Evolutionary conservation across 2,113 vertebrate genomes (phyloP), one percentile per base, ranked within the genome.

Genomic region (Oryzias javanicus): DNA sequence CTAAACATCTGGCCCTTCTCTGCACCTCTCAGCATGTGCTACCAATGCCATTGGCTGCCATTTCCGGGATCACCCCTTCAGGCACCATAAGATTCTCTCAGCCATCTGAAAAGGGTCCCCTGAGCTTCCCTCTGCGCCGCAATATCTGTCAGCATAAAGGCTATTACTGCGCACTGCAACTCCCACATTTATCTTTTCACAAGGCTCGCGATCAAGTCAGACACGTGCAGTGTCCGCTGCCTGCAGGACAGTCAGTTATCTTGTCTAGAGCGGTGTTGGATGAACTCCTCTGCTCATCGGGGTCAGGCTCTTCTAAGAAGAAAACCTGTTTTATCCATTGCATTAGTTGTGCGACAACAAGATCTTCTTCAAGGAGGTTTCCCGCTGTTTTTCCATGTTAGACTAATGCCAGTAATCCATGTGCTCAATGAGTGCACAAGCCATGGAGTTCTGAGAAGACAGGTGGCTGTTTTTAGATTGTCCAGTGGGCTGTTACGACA

Each of bases 101-200:
- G 65, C 54, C 63, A 58, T 53, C 61, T 75, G 59, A 78, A 76
- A 74, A 80, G 67, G 63, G 42, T 52, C 62, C 67, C 55, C 40
- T 42, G 54, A 63, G n/a, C 57, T 82, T 50, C 60, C 48, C 22
- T 22, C 16, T 48, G 58, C 62, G 62, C 49, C 63, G 58, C 42
- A 54, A 45, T 67, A 55, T 4, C 61, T 49, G 67, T 41, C 67
- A 74, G 52, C 62, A 66, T 49, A 75, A 57, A 78, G 60, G 71
- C 80, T 78, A 80, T 84, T 80, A 74, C 68, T 67, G 59, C 60
- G 69, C 19, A 70, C 66, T 68, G 67, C 78, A 81, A 78, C 86
- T 82, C 83, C 67, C 78, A 27, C 25, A 70, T 69, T 83, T 70
- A 73, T 84, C 69, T 75, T 70, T 56, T 16, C 27, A 46, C 59